These are phyloP conservation scores for Zaprionus obscuricornis DNA, from an alignment of 2,888 invertebrate species.

Conservation along the genomic window DNA sequence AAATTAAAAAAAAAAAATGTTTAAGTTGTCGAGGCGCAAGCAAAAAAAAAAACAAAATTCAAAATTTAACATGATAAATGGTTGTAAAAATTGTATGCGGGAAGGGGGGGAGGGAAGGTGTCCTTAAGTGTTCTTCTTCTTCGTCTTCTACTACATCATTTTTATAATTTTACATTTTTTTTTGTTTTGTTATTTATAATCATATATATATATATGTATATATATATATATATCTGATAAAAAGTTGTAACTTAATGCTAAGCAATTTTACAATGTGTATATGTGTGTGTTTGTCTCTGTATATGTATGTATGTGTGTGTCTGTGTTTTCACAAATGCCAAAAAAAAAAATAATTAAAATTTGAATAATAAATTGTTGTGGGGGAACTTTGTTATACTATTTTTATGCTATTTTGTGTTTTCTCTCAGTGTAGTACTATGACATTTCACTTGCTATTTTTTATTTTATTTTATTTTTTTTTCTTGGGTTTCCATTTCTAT, in stretches of 20 bases:
- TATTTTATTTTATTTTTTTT: neutral
- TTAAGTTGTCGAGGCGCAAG: no score
- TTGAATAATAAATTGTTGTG: no score
- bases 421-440: constrained; percentile 14
- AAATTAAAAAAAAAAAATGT: constrained; percentile 5
- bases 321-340: no score
- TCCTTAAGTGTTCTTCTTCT: no score
- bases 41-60: constrained; percentile 11
- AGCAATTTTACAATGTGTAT: constrained; percentile 64
- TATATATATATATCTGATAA: no score
- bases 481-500: constrained; percentile 34
- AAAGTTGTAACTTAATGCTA: constrained; percentile 58
- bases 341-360: constrained; percentile 38
- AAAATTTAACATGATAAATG: constrained; percentile 49
- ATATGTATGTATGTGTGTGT: no score
- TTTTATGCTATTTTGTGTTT: constrained; percentile 1
- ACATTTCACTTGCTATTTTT: constrained; percentile 6
- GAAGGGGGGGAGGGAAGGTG: constrained; percentile 2
- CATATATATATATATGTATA: no score
- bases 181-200: constrained; percentile 27
- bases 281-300: no score
- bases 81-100: constrained; percentile 7
- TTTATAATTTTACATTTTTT: constrained; percentile 41
- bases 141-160: no score
- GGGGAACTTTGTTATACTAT: constrained; percentile 25